These are phyloP conservation scores for Drosophila kuntzei DNA, from an alignment of 2,888 invertebrate species.

Conservation along the genomic window DNA sequence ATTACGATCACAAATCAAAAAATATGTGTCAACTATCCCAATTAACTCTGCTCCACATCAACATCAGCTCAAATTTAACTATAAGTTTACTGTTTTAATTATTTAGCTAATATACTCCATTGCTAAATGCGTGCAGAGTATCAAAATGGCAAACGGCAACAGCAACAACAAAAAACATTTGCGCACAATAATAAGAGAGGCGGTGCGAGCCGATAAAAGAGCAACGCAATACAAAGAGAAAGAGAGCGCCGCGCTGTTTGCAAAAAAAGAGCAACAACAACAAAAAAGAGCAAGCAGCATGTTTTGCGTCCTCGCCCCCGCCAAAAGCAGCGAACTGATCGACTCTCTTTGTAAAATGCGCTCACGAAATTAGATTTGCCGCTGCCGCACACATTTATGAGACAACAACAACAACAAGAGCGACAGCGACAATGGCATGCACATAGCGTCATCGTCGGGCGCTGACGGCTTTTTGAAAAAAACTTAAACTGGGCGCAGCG, in stretches of 20 bases:
- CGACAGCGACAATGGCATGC: slow-evolving; percentile 53
- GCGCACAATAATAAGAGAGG: slow-evolving; percentile 57
- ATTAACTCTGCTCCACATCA: neutral
- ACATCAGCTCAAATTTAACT: no score
- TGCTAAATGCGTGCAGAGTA: slow-evolving; percentile 25
- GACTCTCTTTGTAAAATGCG: slow-evolving; percentile 69
- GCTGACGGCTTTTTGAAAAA: slow-evolving; percentile 53
- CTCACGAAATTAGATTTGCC: slow-evolving; percentile 76
- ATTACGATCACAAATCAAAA: neutral
- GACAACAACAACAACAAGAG: slow-evolving; percentile 60
- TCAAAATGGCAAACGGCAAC: slow-evolving; percentile 55
- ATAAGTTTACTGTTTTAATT: neutral
- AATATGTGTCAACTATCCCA: neutral
- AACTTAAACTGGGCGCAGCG: slow-evolving; percentile 77
- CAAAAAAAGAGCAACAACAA: slow-evolving; percentile 58
- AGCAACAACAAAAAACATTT: slow-evolving; percentile 42
- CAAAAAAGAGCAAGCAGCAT: slow-evolving; percentile 36
- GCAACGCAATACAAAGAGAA: slow-evolving; percentile 40
- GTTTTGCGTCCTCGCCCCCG: slow-evolving; percentile 55
- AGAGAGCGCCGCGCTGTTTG: slow-evolving; percentile 43
- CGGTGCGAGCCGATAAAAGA: slow-evolving; percentile 39
- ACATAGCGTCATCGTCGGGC: slow-evolving; percentile 71
- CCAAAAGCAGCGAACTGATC: slow-evolving; percentile 41
- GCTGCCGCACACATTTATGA: slow-evolving; percentile 65
- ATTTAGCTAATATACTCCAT: slow-evolving; percentile 8